Percentiles rank a stretch among this genome's conserved stretches.
Conservation (phyloP, 2,797 vertebrate species). For the Macropus fuliginosus region DNA sequence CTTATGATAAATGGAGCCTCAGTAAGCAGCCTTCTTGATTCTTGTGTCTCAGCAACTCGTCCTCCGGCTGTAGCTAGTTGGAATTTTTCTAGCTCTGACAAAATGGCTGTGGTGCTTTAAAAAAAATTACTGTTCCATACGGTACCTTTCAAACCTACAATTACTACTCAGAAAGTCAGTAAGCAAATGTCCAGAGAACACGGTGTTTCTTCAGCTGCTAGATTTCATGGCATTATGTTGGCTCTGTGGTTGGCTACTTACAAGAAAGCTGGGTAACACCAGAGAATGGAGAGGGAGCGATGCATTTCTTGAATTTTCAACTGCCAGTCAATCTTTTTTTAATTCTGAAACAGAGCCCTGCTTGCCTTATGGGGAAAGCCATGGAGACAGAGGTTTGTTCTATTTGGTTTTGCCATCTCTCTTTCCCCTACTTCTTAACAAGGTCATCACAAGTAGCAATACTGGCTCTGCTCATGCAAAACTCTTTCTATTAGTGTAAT, state of each 20-base stretch:
- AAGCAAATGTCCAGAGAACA: background rate
- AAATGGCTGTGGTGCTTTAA: background rate
- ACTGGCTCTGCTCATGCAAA: background rate
- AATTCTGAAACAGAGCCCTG: background rate
- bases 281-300: rapidly evolving
- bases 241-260: background rate
- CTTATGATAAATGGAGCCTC: background rate
- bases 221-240: background rate
- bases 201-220: rapidly evolving
- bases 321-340: background rate
- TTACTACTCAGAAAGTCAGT: background rate
- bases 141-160: background rate
- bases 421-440: background rate
- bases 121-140: background rate
- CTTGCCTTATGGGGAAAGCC: rapidly evolving
- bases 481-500: background rate
- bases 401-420: background rate
- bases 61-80: background rate
- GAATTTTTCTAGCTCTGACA: background rate
- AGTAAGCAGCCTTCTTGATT: background rate
- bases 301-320: rapidly evolving
- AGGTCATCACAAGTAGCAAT: background rate
- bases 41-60: background rate
- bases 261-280: rapidly evolving
- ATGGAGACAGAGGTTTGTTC: rapidly evolving